phyloP scores from a whole-genome alignment of 2,888 invertebrate species.

The Catocala sponsa region DNA sequence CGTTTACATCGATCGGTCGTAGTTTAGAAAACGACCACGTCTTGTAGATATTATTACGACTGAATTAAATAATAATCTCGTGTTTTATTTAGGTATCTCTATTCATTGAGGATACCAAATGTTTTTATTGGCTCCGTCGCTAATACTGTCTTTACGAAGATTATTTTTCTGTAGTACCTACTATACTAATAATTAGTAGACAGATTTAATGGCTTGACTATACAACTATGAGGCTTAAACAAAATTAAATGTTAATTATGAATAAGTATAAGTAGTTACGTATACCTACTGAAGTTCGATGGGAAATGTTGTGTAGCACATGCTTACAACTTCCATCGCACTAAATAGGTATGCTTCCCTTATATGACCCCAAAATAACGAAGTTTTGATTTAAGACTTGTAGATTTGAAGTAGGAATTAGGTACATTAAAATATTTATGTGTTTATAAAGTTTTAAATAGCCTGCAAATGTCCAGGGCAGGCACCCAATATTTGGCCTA shows the following conservation, averaged over 20 bases:
- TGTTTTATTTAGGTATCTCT: no score
- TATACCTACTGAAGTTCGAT: no score
- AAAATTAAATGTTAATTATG: conserved; percentile 7
- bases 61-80: no score
- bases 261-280: neutral
- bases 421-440: no score
- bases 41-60: no score
- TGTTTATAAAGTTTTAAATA: neutral
- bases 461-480: conserved; percentile 12
- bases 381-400: neutral
- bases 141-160: neutral
- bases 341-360: no score
- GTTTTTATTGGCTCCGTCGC: neutral
- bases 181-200: neutral
- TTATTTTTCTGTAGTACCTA: neutral
- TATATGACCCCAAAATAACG: neutral
- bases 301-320: no score
- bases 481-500: conserved; percentile 33
- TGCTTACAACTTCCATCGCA: no score
- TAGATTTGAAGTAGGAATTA: no score
- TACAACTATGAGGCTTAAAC: neutral
- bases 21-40: neutral
- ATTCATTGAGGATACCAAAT: neutral
- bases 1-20: neutral
- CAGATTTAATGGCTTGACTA: neutral